Evolutionary conservation across 2,888 invertebrate genomes (phyloP).

Genomic region (Oxyteleia sp.): DNA sequence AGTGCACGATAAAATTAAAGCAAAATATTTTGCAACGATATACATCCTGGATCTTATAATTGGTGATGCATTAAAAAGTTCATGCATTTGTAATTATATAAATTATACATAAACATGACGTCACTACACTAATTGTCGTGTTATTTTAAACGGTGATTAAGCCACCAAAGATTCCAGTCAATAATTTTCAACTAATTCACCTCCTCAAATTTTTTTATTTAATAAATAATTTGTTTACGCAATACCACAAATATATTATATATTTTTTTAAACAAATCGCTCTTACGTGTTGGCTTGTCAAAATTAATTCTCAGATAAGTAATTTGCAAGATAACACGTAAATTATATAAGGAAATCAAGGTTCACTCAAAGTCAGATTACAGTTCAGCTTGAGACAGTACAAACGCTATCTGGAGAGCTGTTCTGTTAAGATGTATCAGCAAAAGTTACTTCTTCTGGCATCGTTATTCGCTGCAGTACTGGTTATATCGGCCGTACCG

Average conservation of each 20-base stretch:
- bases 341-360: slow-evolving; percentile 38
- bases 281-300: neutral
- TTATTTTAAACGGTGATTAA: slow-evolving; percentile 30
- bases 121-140: too few species aligned
- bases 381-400: neutral
- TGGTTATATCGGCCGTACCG: slow-evolving; percentile 9
- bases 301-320: slow-evolving; percentile 41
- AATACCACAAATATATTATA: slow-evolving; percentile 36
- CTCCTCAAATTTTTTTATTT: slow-evolving; percentile 1
- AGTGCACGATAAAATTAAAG: too few species aligned
- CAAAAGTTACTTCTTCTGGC: slow-evolving; percentile 19
- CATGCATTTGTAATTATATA: too few species aligned
- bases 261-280: slow-evolving; percentile 18
- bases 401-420: neutral
- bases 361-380: neutral
- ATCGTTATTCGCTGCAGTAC: neutral
- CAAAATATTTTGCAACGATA: too few species aligned
- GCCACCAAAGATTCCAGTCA: slow-evolving; percentile 5
- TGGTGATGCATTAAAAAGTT: too few species aligned
- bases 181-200: slow-evolving; percentile 11
- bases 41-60: too few species aligned
- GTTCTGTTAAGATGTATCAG: slow-evolving; percentile 4
- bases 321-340: slow-evolving; percentile 24
- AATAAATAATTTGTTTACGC: slow-evolving; percentile 5
- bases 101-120: too few species aligned